Evolutionary conservation across 2,113 vertebrate species (phyloP), one percentile per base, ranked within the genome.

Genomic region (Ranitomeya imitator): DNA sequence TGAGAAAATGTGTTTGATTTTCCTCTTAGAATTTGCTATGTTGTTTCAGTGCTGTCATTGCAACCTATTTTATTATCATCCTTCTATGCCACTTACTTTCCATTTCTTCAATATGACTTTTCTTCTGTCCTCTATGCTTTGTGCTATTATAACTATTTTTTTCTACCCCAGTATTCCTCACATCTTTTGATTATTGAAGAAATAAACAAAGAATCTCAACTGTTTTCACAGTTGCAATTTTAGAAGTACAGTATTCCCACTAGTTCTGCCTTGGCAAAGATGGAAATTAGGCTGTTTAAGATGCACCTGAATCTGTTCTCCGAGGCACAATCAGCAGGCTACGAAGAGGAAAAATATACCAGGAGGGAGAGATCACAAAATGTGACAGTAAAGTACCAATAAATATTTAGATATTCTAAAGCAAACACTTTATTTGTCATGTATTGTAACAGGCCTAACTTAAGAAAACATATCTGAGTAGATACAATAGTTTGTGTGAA

Each of bases 261-360:
- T 76, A 84, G 73, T 84, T 84, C 54, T 74, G 37, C 79, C n/a
- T 84, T 84, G 80, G 81, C 51, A 88, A 84, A 88, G 87, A 83
- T 88, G 81, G 73, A 88, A 79, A 88, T 88, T 60, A 88, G 31
- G 73, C 57, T 88, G 73, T 88, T 84, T 88, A 88, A 84, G 81
- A 88, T 88, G 87, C 87, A 88, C 87, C 81, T 84, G 81, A 84
- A 60, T 67, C 81, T 88, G 73, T 73, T 88, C 71, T 86, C 57
- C 63, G 23, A 65, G 73, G 71, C 60, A 76, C 59, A 82, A 88
- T 76, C 79, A 88, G 80, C 86, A 51, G 74, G 85, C 57, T 83
- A 23, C 19, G 55, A 18, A 88, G 55, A 88, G 54, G 26, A 83
- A 76, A 69, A 65, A 80, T 80, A 87, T 61, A 61, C 79, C 67